phyloP scores from a whole-genome alignment of 2,113 vertebrate genomes.

The Datnioides undecimradiatus region DNA sequence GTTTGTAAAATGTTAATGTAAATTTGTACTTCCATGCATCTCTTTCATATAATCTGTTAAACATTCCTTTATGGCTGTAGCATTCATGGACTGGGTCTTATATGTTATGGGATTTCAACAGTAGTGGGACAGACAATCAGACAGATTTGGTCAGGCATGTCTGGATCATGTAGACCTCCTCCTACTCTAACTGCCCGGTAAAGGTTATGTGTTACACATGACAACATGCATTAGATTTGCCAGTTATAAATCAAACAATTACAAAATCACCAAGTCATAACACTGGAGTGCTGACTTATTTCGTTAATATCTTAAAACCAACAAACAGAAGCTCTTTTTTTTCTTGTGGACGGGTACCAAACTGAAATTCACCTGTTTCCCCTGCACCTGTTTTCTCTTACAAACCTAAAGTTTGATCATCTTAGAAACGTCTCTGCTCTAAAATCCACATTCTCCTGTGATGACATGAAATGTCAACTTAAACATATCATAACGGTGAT shows the following conservation, averaged over 20 bases:
- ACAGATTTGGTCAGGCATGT: background rate
- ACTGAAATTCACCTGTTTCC: conserved; percentile 12
- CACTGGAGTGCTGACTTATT: background rate
- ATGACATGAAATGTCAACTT: background rate
- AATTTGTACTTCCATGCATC: background rate
- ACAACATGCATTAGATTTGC: background rate
- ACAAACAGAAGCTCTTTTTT: background rate
- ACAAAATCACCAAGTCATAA: background rate
- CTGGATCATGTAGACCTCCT: background rate
- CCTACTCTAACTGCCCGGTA: background rate
- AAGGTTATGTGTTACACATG: background rate
- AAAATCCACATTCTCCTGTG: conserved; percentile 2
- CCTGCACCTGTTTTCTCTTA: conserved; percentile 12
- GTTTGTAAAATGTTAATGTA: background rate
- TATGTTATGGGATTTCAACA: background rate
- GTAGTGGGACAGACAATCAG: background rate
- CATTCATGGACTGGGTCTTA: background rate
- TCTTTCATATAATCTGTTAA: background rate
- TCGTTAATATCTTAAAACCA: background rate
- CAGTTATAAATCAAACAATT: background rate
- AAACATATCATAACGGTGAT: background rate
- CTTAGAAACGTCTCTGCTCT: background rate
- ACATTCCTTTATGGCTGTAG: background rate
- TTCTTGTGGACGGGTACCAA: background rate
- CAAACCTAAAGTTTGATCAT: background rate